Evolutionary conservation across 2,113 vertebrate species (phyloP).

Genomic region (Bos taurus): DNA sequence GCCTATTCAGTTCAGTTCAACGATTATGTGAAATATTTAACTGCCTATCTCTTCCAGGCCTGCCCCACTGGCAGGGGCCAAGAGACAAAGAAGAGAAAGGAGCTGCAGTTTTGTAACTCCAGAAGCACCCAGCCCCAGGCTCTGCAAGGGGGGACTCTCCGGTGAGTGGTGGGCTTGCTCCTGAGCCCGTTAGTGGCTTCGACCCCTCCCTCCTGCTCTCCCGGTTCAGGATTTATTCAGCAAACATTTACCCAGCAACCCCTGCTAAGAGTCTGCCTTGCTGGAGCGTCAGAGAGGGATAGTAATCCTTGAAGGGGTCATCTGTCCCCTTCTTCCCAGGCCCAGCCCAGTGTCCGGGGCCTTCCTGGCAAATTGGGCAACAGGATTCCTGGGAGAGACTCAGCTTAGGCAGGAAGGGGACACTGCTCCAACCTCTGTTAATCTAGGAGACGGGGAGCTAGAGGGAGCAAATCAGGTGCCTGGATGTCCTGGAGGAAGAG

Average conservation of each 20-base stretch:
- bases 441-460: not conserved
- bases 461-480: not conserved
- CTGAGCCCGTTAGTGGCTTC: not conserved
- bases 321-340: not conserved
- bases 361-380: not conserved
- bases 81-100: not conserved
- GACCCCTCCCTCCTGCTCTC: not conserved
- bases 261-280: not conserved
- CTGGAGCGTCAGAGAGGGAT: not conserved
- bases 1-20: slow-evolving; percentile 8
- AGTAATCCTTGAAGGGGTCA: not conserved
- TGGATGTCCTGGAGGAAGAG: not conserved
- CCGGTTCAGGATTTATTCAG: not conserved
- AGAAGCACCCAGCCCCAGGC: not conserved
- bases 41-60: not conserved
- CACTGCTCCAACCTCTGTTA: not conserved
- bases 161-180: not conserved
- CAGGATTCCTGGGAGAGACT: not conserved
- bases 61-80: not conserved
- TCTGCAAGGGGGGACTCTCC: not conserved
- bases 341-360: not conserved
- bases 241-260: not conserved
- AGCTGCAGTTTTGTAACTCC: not conserved
- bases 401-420: not conserved
- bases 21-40: slow-evolving; percentile 32